Base-by-base conservation (phyloP, 2,113 vertebrate species). In the Anolis carolinensis region DNA sequence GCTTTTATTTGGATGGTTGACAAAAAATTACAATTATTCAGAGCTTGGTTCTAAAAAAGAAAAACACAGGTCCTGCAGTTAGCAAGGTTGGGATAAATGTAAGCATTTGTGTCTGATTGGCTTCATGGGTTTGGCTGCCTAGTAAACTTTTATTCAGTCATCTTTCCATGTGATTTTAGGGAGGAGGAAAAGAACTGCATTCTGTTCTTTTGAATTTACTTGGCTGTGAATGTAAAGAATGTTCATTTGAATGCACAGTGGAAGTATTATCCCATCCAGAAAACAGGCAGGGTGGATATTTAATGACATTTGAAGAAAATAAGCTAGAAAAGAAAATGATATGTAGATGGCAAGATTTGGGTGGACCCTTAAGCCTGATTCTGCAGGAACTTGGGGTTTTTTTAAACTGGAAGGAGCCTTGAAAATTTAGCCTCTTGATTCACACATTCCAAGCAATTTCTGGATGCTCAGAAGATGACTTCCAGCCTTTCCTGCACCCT, bases 391-490 rank as follows among this genome's bases (percentile, higher is more conserved):
- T 44, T 44, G 39, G 39, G 2, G 39, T 44, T 44, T 84, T 81
- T 92, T 88, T 86, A 85, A 3, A 2, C 16, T 89, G 72, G 2
- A 76, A 81, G 81, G 86, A 91, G 85, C 91, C 88, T 88, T 84
- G 89, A 82, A 89, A 91, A 79, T 87, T 81, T 86, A 86, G 83
- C 84, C 36, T 90, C 93, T 93, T 87, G 86, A 80, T 91, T 94
- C 89, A 91, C 0, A 44, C 94, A 95, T 95, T 95, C 94, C 94
- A 92, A 79, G 93, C 94, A 93, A 70, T 93, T 93, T 95, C 94
- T 87, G 89, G 90, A 90, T 95, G 88, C 91, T 93, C 91, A 55
- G 73, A 82, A 59, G 90, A 92, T 95, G 92, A 94, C 70, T 86
- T 81, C 44, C 59, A 80, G 90, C 91, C 79, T 89, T 52, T 70